A percentile compares a stretch with the other conserved stretches of the same genome.
Evolutionary conservation across 2,888 invertebrate genomes (phyloP).

Genomic region (Lasioglossum pauxillum): DNA sequence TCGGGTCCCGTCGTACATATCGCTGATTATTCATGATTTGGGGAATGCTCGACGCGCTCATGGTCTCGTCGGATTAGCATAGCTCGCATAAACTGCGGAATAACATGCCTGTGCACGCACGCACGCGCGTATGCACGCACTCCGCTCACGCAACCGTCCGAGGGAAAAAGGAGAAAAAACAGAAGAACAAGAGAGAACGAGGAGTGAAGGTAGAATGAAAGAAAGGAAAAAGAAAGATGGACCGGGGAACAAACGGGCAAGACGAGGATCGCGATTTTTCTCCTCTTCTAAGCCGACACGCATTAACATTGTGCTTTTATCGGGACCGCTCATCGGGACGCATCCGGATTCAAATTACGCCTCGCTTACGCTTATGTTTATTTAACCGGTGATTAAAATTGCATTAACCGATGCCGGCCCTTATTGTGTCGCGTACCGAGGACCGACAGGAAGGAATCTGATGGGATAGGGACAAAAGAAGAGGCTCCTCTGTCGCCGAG

Average conservation of each 20-base stretch:
- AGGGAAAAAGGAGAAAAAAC: background rate
- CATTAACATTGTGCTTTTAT: constrained; percentile 81
- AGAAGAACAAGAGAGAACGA: background rate
- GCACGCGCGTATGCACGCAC: constrained; percentile 69
- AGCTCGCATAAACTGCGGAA: constrained; percentile 78
- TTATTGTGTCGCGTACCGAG: constrained; percentile 73
- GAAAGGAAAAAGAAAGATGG: constrained; percentile 53
- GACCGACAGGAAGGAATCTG: background rate
- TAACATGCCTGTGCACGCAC: constrained; percentile 75
- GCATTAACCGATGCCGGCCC: constrained; percentile 79
- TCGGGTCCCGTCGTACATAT: constrained; percentile 10
- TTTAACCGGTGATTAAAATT: constrained; percentile 85
- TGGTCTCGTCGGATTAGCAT: constrained; percentile 68
- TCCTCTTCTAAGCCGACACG: constrained; percentile 63
- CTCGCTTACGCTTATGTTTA: constrained; percentile 83
- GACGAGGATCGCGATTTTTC: constrained; percentile 50
- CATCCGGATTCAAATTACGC: constrained; percentile 85
- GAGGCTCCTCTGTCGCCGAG: background rate
- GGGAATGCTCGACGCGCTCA: constrained; percentile 61
- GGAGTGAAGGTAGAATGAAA: constrained; percentile 40
- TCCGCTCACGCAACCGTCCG: constrained; percentile 58
- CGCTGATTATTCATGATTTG: constrained; percentile 72
- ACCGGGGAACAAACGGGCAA: constrained; percentile 61
- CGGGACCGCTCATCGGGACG: constrained; percentile 82
- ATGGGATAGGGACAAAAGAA: background rate